A percentile compares a stretch with the other conserved stretches of the same genome.
phyloP scores from a whole-genome alignment of 2,113 vertebrate species.

The Daphoenositta chrysoptera region DNA sequence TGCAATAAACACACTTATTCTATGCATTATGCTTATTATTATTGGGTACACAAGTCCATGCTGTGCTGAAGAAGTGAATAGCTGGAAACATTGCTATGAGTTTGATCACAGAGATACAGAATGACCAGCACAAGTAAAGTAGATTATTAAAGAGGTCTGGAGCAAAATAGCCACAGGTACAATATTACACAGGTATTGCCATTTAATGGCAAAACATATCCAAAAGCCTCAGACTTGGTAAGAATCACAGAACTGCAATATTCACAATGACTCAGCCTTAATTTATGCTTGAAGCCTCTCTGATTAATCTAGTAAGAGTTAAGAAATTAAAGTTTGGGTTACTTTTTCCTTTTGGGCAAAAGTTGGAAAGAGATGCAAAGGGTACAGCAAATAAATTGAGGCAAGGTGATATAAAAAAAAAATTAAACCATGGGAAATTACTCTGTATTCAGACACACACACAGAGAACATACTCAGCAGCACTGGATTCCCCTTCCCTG shows the following conservation, averaged over 20 bases:
- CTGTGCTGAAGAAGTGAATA: not conserved
- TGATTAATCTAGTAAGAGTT: not conserved
- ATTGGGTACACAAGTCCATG: not conserved
- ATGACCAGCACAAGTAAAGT: not conserved
- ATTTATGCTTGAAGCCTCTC: not conserved
- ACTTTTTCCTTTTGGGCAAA: not conserved
- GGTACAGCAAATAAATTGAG: not conserved
- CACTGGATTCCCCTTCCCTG: not conserved
- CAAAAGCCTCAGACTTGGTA: not conserved
- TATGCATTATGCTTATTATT: not conserved
- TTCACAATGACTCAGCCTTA: not conserved
- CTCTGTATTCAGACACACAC: not conserved
- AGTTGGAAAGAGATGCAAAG: not conserved
- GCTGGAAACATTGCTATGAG: not conserved
- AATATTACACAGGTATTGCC: not conserved
- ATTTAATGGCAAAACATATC: not conserved
- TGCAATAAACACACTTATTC: not conserved
- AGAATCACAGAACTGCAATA: not conserved
- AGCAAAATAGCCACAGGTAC: not conserved
- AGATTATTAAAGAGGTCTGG: not conserved
- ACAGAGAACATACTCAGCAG: not conserved
- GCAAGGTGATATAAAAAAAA: not conserved
- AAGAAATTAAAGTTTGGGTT: not conserved
- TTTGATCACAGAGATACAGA: not conserved
- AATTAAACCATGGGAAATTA: not conserved